phyloP scores from a whole-genome alignment of 2,113 vertebrate species.

The Podiceps cristatus region DNA sequence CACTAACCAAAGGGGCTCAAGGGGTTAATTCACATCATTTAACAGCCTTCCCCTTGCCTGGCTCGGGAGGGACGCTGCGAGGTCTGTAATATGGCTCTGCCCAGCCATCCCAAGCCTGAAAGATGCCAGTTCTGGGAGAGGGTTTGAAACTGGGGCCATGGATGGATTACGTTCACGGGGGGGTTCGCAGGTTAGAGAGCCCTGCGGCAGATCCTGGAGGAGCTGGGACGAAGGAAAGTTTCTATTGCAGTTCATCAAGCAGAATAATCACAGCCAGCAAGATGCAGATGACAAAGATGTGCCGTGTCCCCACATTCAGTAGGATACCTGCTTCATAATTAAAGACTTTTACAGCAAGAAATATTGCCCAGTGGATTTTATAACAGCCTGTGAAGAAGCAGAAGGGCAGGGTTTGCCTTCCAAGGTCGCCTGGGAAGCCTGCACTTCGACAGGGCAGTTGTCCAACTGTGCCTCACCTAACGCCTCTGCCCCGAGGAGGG shows the following conservation, averaged over 20 bases:
- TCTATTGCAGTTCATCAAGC: background rate
- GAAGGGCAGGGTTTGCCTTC: background rate
- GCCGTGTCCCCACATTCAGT: rapidly evolving
- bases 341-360: background rate
- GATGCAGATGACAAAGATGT: background rate
- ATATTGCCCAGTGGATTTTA: background rate
- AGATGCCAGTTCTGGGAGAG: background rate
- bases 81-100: background rate
- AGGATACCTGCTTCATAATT: background rate
- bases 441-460: background rate
- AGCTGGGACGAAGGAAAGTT: background rate
- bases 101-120: background rate
- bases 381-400: background rate
- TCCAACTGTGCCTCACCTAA: background rate
- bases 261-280: background rate
- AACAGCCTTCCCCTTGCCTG: background rate
- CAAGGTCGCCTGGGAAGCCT: background rate
- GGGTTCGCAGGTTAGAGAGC: too few species aligned
- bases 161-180: too few species aligned
- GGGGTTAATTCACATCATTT: background rate
- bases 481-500: background rate
- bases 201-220: background rate
- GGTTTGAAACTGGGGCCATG: background rate
- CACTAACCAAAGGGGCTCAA: background rate
- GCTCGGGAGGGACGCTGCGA: background rate